Conservation (phyloP, 2,888 invertebrate genomes). For the Tetropium fuscum region DNA sequence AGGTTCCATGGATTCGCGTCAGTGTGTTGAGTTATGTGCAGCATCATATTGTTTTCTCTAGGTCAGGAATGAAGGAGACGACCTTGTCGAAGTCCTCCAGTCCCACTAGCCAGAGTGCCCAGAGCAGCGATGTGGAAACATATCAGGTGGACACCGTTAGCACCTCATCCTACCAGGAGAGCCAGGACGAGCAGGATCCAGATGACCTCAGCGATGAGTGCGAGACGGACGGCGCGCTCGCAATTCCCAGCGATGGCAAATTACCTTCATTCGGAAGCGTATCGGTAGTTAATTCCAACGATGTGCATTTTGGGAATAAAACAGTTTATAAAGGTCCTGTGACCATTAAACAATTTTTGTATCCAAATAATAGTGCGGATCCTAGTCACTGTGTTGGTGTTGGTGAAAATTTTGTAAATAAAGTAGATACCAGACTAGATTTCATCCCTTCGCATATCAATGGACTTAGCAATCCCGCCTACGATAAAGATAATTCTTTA, state of each 20-base stretch:
- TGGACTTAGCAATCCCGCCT: constrained; percentile 38
- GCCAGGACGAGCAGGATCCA: constrained; percentile 14
- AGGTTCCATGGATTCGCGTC: constrained; percentile 12
- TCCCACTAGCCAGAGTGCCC: constrained; percentile 2
- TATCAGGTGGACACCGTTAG: constrained; percentile 33
- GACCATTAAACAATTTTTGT: constrained; percentile 80
- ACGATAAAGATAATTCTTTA: constrained; percentile 15
- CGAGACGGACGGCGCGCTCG: constrained; percentile 31
- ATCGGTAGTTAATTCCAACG: constrained; percentile 75
- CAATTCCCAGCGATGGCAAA: background rate
- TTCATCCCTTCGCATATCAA: background rate
- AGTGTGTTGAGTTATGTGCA: constrained; percentile 4
- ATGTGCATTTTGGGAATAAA: constrained; percentile 82
- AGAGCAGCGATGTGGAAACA: constrained; percentile 3
- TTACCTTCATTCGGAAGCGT: constrained; percentile 69
- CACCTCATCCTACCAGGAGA: constrained; percentile 19
- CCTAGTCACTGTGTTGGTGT: constrained; percentile 20
- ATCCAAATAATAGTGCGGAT: constrained; percentile 54
- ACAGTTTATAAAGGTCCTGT: constrained; percentile 84
- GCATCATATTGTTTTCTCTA: background rate
- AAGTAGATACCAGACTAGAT: background rate
- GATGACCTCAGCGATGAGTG: too few species aligned
- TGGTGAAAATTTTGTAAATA: constrained; percentile 15
- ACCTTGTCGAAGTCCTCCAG: constrained; percentile 9
- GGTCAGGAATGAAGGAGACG: constrained; percentile 20